Percentiles rank a stretch among this genome's conserved stretches.
These are phyloP conservation scores for Drosophila gaucha DNA, from an alignment of 2,888 invertebrate species.

Conservation along the genomic window DNA sequence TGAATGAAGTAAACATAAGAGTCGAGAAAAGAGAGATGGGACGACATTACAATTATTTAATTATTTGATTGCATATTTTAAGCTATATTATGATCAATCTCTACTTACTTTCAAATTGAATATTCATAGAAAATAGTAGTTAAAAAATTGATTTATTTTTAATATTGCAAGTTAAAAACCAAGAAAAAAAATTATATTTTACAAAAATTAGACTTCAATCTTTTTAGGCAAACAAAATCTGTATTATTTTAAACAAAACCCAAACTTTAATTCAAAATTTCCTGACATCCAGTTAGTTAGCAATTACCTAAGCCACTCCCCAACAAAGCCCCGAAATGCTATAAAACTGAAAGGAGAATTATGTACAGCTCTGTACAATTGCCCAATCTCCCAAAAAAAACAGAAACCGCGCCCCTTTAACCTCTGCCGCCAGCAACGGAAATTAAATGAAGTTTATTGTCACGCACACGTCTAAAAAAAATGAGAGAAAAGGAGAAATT, in stretches of 20 bases:
- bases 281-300: not conserved
- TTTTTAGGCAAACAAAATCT: not conserved
- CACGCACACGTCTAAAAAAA: conserved; percentile 45
- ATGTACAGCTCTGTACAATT: conserved; percentile 14
- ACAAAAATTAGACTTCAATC: not conserved
- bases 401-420: not conserved
- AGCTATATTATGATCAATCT: no score
- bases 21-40: no score
- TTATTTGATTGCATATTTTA: no score
- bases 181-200: not conserved
- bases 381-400: not conserved
- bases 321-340: conserved; percentile 1
- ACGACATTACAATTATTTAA: no score
- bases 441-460: conserved; percentile 56
- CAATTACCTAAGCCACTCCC: not conserved
- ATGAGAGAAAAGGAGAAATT: conserved; percentile 1
- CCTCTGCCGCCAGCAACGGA: conserved; percentile 9
- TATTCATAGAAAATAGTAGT: no score
- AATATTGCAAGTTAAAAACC: no score
- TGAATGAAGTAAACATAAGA: no score
- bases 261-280: no score
- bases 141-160: no score
- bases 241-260: not conserved
- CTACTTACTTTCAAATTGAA: no score
- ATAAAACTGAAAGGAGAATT: conserved; percentile 16